phyloP scores from a whole-genome alignment of 2,888 invertebrate genomes.

The Ochropacha duplaris region DNA sequence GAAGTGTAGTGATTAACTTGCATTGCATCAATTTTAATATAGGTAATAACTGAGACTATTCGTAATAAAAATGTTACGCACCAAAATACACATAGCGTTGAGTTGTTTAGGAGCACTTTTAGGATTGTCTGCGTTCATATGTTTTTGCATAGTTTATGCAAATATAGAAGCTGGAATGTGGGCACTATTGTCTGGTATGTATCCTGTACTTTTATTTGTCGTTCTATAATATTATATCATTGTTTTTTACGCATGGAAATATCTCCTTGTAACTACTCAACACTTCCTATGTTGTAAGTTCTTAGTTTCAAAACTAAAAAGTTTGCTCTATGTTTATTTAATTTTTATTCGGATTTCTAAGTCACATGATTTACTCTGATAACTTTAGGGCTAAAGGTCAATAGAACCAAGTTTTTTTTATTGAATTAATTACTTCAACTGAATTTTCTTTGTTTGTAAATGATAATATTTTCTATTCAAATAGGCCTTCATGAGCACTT shows the following conservation, averaged over 20 bases:
- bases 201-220: background rate
- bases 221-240: background rate
- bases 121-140: slow-evolving; percentile 73
- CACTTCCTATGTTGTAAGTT: background rate
- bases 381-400: background rate
- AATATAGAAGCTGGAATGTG: slow-evolving; percentile 78
- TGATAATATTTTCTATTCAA: too few relatives aligned
- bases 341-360: background rate
- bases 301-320: background rate
- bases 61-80: slow-evolving; percentile 53
- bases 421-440: too few relatives aligned
- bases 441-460: too few relatives aligned
- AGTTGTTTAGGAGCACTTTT: slow-evolving; percentile 63
- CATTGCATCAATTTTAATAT: too few relatives aligned
- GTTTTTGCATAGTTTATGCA: slow-evolving; percentile 74
- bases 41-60: background rate
- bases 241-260: background rate
- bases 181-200: slow-evolving; percentile 74
- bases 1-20: too few relatives aligned
- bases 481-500: too few relatives aligned
- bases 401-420: background rate
- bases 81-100: slow-evolving; percentile 67
- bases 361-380: background rate
- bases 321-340: background rate
- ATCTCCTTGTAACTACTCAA: background rate